Evolutionary conservation across 2,113 vertebrate genomes (phyloP), one percentile per base, ranked within the genome.

Genomic region (Calonectris borealis): DNA sequence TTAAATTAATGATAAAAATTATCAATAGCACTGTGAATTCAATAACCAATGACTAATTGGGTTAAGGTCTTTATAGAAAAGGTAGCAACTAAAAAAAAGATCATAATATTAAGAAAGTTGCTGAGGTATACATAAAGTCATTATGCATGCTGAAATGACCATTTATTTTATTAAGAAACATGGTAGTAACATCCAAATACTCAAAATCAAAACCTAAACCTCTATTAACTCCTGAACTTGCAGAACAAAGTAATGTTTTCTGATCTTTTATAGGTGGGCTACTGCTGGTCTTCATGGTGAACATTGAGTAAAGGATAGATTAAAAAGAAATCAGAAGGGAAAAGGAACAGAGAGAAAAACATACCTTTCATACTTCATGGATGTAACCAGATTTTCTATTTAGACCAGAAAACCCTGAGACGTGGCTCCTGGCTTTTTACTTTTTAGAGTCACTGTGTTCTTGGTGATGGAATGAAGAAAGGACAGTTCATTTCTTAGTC

Each of bases 41-140:
- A 73, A 14, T 52, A 36, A 60, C 4, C 9, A 68, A 36, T 20
- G 9, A 83, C 7, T 86, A 57, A 62, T 1, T 91, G 40, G 22
- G n/a, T 49, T 52, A 80, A 49, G 18, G 11, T 62, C 16, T 55
- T 80, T 21, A 40, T 17, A 57, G 12, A 61, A 90, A 88, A 52
- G 64, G 3, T 49, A 55, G n/a, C 4, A 51, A 60, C 0, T 0
- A 7, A 16, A 9, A 58, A 71, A 68, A n/a, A 17, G 2, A 9
- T 75, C 2, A 13, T 49, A 62, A 24, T 29, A 62, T 32, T 40
- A 54, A 68, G 19, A 66, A 40, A n/a, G 5, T 32, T 66, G 25
- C 42, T 82, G 84, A 64, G 18, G 3, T 55, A 51, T 51, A 34
- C 2, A 29, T 42, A 15, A 65, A 54, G 10, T 49, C 2, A 12